Base-by-base conservation (phyloP, 2,797 vertebrate genomes). In the Mus minutoides region DNA sequence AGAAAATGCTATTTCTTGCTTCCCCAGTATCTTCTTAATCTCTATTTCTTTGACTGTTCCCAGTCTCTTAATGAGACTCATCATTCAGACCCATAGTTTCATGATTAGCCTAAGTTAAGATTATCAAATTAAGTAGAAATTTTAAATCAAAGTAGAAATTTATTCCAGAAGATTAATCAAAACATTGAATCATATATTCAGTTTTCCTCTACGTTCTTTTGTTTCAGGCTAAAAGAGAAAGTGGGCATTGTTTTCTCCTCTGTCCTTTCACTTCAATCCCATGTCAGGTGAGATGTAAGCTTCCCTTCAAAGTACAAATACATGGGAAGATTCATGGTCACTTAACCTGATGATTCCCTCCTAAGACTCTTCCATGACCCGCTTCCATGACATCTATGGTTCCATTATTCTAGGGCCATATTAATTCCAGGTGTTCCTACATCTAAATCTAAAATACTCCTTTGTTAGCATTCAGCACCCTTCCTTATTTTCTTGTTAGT, bases 101-200 rank as follows among this genome's bases (percentile, higher is more conserved):
- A 13, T 64, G 6, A 46, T 82, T 73, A 76, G 21, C 58, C 16
- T 76, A 54, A 69, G 11, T 24, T 54, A 43, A 88, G 37, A 76
- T 75, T 76, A 10, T 58, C 21, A 90, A 29, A 64, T 88, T 80
- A 94, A 40, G 34, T 78, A 60, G 83, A 1, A 67, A 93, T 75
- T 88, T 56, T 86, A 86, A 94, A 46, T 8, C 14, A 88, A 84
- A 78, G 29, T 43, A 54, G 29, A 94, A 71, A 71, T 62, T 79
- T 83, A 67, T 31, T 87, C 14, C 52, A 87, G 71, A 71, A 82
- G 4, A 75, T 67, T 54, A 86, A 76, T 43, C 4, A 58, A 60
- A 86, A 82, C 3, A 40, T 29, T 89, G 56, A 87, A 69, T 91
- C 91, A 69, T 22, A 43, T 60, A 73, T 83, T 34, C 24, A 76